phyloP scores from a whole-genome alignment of 2,113 vertebrate species.

The Delphinapterus leucas region DNA sequence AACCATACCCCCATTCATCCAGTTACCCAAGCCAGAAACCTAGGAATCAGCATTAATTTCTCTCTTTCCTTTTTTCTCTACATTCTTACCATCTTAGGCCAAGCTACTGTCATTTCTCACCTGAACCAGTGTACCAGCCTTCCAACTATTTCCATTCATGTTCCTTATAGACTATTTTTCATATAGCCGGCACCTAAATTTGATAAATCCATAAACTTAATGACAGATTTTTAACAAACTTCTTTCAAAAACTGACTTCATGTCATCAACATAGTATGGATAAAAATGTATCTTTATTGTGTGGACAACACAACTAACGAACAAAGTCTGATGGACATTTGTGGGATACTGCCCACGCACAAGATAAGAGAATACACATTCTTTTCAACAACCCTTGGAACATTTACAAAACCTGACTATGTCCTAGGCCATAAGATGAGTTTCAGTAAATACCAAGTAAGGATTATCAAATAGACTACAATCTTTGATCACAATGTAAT shows the following conservation, averaged over 20 bases:
- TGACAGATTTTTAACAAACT: background rate
- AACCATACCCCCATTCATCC: background rate
- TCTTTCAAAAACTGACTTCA: slow-evolving; percentile 12
- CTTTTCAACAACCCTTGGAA: background rate
- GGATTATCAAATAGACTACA: background rate
- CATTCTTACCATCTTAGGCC: background rate
- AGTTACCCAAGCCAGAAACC: background rate
- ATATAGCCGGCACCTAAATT: background rate
- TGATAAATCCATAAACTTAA: background rate
- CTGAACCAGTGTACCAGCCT: background rate
- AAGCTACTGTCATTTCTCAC: background rate
- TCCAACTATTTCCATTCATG: background rate
- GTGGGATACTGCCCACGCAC: background rate
- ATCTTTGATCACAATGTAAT: background rate
- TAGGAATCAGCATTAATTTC: background rate
- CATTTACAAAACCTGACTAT: background rate
- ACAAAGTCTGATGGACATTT: background rate
- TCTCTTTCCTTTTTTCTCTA: background rate
- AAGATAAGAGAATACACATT: background rate
- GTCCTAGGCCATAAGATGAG: background rate
- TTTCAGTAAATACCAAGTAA: background rate
- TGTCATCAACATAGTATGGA: background rate
- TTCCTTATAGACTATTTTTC: background rate
- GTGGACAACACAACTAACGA: background rate
- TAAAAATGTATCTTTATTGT: background rate